Conservation (phyloP, 2,888 invertebrate species). For the Ormia ochracea region DNA sequence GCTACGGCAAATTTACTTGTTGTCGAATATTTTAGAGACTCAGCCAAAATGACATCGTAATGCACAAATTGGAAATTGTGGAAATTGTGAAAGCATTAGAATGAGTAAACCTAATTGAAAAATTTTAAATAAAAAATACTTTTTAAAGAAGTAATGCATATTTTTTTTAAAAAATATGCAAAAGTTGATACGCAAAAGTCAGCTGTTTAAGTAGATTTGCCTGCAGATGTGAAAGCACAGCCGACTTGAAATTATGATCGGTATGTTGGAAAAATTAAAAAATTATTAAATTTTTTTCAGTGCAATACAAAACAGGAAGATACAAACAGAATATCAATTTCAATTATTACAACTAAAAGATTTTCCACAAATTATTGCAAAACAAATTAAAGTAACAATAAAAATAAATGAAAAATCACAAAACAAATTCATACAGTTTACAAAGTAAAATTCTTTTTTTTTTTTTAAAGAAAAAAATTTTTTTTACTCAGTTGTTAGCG, state of each 20-base stretch:
- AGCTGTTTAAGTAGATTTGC: too few species aligned
- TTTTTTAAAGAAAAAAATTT: slow-evolving; percentile 19
- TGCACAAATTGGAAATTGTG: slow-evolving; percentile 28
- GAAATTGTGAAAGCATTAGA: too few species aligned
- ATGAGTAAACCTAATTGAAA: too few species aligned
- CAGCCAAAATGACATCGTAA: slow-evolving; percentile 47
- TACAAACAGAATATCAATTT: slow-evolving; percentile 64
- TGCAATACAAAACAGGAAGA: slow-evolving; percentile 30
- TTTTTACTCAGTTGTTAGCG: slow-evolving; percentile 43
- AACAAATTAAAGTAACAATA: not conserved
- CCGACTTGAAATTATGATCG: too few species aligned
- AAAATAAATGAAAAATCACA: not conserved
- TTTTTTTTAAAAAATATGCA: too few species aligned
- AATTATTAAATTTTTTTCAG: too few species aligned
- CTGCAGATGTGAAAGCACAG: too few species aligned
- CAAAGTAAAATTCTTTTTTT: slow-evolving; percentile 45
- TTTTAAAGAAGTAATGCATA: too few species aligned
- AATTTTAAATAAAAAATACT: too few species aligned
- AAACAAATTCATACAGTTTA: slow-evolving; percentile 44
- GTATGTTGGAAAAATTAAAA: too few species aligned
- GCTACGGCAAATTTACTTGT: not conserved
- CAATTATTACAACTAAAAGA: slow-evolving; percentile 60
- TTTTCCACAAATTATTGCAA: slow-evolving; percentile 38
- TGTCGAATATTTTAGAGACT: not conserved
- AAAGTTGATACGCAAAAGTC: too few species aligned